phyloP scores from a whole-genome alignment of 2,888 invertebrate species.

The Tenthredo amoena region DNA sequence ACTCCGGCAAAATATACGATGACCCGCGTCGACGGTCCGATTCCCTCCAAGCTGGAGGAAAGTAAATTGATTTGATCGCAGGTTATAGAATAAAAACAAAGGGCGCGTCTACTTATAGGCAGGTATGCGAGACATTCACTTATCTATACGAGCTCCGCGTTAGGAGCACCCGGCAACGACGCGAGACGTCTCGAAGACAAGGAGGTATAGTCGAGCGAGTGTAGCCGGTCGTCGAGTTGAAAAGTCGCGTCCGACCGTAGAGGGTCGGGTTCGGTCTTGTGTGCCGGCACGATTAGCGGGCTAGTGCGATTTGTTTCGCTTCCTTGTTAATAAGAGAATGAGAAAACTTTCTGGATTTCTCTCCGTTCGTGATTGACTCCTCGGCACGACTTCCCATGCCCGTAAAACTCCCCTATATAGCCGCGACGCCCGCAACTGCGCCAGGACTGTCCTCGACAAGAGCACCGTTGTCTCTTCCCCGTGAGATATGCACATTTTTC shows the following conservation, averaged over 20 bases:
- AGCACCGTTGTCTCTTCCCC: neutral
- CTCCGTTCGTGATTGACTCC: conserved; percentile 44
- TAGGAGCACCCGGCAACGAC: neutral
- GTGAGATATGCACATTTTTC: neutral
- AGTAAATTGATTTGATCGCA: neutral
- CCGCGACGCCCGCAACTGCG: neutral
- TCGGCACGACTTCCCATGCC: conserved; percentile 28
- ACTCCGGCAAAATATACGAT: neutral
- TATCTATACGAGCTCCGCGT: neutral
- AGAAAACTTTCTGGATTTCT: conserved; percentile 52
- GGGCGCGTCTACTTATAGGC: neutral
- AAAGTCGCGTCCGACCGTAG: conserved; percentile 18
- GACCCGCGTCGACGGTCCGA: neutral
- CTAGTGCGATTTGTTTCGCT: conserved; percentile 77
- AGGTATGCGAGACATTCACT: neutral
- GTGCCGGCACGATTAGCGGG: conserved; percentile 74
- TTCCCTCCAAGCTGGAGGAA: neutral
- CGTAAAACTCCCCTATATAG: conserved; percentile 1
- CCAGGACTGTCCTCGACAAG: conserved; percentile 21
- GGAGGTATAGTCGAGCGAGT: conserved; percentile 43
- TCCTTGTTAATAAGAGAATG: conserved; percentile 76
- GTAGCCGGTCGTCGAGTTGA: neutral
- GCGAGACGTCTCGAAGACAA: conserved; percentile 34
- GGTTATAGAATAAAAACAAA: neutral
- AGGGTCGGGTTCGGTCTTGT: conserved; percentile 60